Conservation (phyloP, 2,888 invertebrate genomes). For the Aporophyla nigra region DNA sequence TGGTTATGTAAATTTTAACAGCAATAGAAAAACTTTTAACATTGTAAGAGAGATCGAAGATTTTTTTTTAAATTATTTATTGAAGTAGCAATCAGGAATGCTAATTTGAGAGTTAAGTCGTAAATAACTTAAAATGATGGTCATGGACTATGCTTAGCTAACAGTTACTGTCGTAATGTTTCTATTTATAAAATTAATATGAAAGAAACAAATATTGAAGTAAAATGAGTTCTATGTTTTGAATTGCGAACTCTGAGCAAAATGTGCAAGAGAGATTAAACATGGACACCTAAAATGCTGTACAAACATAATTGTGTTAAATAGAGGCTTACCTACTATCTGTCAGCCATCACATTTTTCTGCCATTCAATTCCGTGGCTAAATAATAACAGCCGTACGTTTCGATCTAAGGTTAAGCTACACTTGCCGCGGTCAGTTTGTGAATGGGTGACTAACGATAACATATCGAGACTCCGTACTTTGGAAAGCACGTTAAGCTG, state of each 20-base stretch:
- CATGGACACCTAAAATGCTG: too few relatives aligned
- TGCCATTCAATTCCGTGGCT: too few relatives aligned
- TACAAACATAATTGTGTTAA: too few relatives aligned
- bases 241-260: neutral
- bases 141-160: neutral
- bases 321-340: too few relatives aligned
- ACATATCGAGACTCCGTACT: too few relatives aligned
- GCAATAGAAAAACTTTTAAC: slow-evolving; percentile 48
- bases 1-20: slow-evolving; percentile 61
- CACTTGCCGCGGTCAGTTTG: too few relatives aligned
- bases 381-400: too few relatives aligned
- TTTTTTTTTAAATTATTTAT: slow-evolving; percentile 14
- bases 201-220: neutral
- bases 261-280: neutral
- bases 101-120: slow-evolving; percentile 4
- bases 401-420: too few relatives aligned
- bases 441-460: too few relatives aligned
- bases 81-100: slow-evolving; percentile 9
- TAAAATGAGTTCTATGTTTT: neutral
- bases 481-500: too few relatives aligned
- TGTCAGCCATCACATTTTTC: too few relatives aligned
- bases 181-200: slow-evolving; percentile 20
- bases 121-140: slow-evolving; percentile 15
- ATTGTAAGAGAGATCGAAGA: slow-evolving; percentile 42
- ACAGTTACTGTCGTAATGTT: slow-evolving; percentile 17